Conservation (phyloP, 2,797 vertebrate species). For the Sciurus carolinensis region DNA sequence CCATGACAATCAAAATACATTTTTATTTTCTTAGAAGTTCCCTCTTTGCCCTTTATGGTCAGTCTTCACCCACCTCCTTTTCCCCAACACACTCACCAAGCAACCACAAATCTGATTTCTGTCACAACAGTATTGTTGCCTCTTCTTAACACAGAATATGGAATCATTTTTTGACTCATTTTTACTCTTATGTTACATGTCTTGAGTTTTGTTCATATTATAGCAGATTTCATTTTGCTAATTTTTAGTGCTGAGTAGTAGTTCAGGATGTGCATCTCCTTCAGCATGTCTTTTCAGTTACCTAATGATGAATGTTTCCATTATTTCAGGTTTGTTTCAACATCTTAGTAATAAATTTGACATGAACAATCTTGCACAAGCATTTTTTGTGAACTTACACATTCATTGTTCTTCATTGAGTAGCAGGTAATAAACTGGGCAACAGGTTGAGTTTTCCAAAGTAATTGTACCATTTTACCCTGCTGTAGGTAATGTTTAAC, state of each 20-base stretch:
- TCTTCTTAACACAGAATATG: background rate
- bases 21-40: background rate
- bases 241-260: background rate
- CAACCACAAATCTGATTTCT: background rate
- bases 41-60: background rate
- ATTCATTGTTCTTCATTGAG: background rate
- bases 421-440: background rate
- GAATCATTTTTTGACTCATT: background rate
- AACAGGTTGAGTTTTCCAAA: background rate
- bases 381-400: background rate
- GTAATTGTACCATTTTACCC: background rate
- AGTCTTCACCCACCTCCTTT: background rate
- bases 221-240: background rate
- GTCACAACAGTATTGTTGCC: background rate
- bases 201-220: background rate
- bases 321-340: background rate
- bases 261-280: background rate
- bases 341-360: background rate
- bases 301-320: background rate
- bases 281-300: background rate
- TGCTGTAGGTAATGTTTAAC: background rate
- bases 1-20: background rate
- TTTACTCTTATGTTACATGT: background rate
- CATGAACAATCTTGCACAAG: background rate
- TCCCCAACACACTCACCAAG: background rate